These are phyloP conservation scores for Brachyalestes nurse DNA, from an alignment of 2,797 vertebrate genomes.

Conservation along the genomic window DNA sequence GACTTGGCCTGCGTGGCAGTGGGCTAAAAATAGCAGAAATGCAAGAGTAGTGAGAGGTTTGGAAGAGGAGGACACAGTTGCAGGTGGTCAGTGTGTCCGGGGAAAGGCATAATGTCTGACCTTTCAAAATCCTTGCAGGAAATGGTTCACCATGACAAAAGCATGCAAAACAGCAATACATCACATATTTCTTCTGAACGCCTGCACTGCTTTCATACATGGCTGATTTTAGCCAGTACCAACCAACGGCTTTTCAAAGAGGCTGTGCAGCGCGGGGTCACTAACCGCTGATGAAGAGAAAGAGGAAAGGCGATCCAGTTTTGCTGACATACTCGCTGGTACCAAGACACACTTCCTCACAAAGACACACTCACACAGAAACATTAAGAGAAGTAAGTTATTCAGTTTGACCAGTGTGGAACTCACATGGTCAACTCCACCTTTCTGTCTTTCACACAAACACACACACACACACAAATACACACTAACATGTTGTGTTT, in stretches of 20 bases:
- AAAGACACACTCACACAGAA: neutral
- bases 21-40: constrained; percentile 27
- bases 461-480: neutral
- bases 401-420: neutral
- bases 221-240: neutral
- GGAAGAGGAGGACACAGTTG: constrained; percentile 1
- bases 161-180: constrained; percentile 26
- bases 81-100: neutral
- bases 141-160: constrained; percentile 36
- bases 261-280: neutral
- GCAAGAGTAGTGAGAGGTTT: constrained; percentile 15
- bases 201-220: neutral
- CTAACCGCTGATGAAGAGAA: neutral
- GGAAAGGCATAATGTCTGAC: neutral
- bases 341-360: neutral
- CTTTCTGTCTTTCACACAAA: neutral
- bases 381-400: constrained; percentile 20
- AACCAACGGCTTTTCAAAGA: neutral
- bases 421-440: too few relatives aligned
- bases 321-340: neutral
- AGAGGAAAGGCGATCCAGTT: constrained; percentile 15
- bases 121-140: neutral
- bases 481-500: too few relatives aligned
- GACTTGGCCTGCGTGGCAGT: constrained; percentile 10
- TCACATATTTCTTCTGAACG: neutral